Percentiles rank a stretch among this genome's conserved stretches.
Conservation (phyloP, 1,140 invertebrate genomes). For the Rhopalosiphum padi region DNA sequence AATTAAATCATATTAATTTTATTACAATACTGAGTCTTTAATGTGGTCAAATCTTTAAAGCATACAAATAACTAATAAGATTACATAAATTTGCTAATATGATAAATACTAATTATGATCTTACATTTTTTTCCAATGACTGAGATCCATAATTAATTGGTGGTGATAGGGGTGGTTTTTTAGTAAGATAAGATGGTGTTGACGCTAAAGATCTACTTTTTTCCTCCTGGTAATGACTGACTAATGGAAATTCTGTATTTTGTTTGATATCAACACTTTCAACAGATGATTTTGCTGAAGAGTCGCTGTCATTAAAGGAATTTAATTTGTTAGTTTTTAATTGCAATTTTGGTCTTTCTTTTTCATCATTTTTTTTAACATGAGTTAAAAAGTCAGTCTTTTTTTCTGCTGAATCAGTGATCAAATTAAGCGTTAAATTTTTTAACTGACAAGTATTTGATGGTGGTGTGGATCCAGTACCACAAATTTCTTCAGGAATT, state of each 20-base stretch:
- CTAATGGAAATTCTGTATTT: conserved; percentile 42
- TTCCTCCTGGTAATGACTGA: conserved; percentile 38
- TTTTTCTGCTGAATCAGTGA: conserved; percentile 37
- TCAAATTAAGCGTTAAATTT: conserved; percentile 61
- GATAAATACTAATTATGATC: not conserved
- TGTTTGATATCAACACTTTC: conserved; percentile 55
- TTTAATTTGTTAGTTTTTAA: conserved; percentile 35
- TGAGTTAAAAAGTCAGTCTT: not conserved
- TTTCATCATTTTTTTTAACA: conserved; percentile 30
- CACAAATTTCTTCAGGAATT: conserved; percentile 85
- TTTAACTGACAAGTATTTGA: conserved; percentile 59
- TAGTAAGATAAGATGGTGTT: conserved; percentile 62
- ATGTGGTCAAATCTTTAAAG: not conserved
- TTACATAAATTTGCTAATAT: not conserved
- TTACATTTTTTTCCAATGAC: conserved; percentile 35
- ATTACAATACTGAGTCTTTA: not conserved
- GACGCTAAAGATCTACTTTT: conserved; percentile 57
- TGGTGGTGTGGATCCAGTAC: conserved; percentile 70
- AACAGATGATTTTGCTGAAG: conserved; percentile 44
- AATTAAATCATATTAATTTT: not conserved
- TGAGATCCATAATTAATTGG: conserved; percentile 60
- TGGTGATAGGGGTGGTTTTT: conserved; percentile 67
- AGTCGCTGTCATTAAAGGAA: conserved; percentile 55
- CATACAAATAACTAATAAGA: not conserved
- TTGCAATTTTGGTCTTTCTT: conserved; percentile 49